Percentiles rank a stretch among this genome's conserved stretches.
Evolutionary conservation across 2,113 vertebrate species (phyloP).

Genomic region (Cervus canadensis): DNA sequence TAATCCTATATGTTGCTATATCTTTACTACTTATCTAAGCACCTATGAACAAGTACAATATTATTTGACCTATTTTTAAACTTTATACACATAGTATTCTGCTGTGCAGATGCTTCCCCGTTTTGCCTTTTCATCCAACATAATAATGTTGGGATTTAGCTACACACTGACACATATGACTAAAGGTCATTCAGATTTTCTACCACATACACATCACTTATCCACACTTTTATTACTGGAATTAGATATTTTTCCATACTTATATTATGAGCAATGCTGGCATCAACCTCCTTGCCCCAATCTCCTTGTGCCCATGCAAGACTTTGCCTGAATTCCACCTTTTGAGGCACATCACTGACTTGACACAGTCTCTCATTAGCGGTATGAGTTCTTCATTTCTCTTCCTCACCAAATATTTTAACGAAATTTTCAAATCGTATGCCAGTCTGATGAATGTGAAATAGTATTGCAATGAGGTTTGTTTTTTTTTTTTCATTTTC

Average conservation of each 20-base stretch:
- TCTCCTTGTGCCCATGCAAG: background rate
- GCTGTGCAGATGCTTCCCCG: background rate
- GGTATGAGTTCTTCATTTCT: background rate
- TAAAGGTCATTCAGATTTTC: background rate
- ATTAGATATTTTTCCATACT: background rate
- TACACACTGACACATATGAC: background rate
- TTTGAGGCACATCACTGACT: background rate
- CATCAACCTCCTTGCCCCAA: background rate
- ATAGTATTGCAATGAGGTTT: background rate
- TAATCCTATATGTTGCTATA: background rate
- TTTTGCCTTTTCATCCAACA: background rate
- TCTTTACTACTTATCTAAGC: background rate
- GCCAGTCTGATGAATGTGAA: background rate
- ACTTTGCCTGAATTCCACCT: background rate
- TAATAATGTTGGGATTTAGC: background rate
- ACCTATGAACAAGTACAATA: background rate
- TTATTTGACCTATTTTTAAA: background rate
- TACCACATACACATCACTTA: background rate
- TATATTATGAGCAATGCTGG: background rate
- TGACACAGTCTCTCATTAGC: background rate
- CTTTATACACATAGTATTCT: background rate
- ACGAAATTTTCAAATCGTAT: background rate
- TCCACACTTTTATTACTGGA: background rate
- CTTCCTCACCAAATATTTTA: background rate
- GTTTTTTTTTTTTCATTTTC: background rate